These are phyloP conservation scores for Pyrochroa serraticornis DNA, from an alignment of 2,888 invertebrate species.

Conservation along the genomic window DNA sequence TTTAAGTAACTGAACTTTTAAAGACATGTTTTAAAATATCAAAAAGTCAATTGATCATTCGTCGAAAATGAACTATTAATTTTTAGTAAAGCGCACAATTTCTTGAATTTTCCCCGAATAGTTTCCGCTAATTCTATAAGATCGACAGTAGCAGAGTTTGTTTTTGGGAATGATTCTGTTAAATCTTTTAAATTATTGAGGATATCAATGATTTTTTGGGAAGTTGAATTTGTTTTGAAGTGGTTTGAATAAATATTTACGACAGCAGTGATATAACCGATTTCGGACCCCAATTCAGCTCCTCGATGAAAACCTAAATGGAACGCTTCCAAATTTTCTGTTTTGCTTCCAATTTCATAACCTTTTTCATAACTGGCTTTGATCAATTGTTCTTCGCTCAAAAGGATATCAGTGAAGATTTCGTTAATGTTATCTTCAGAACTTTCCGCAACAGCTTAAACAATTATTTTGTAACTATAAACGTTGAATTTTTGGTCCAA, in stretches of 20 bases:
- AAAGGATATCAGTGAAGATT: constrained; percentile 71
- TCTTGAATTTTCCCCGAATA: constrained; percentile 73
- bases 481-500: too few species aligned
- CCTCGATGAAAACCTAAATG: constrained; percentile 81
- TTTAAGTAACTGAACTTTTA: constrained; percentile 43
- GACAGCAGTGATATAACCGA: constrained; percentile 75
- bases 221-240: constrained; percentile 49
- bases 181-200: constrained; percentile 64
- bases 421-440: constrained; percentile 73
- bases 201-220: constrained; percentile 61
- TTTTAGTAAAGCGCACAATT: constrained; percentile 71
- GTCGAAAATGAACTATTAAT: constrained; percentile 63
- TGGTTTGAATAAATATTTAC: constrained; percentile 60
- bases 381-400: constrained; percentile 71
- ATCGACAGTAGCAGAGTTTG: constrained; percentile 70
- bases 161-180: constrained; percentile 69
- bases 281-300: constrained; percentile 74
- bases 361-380: constrained; percentile 73
- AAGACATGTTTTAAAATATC: constrained; percentile 42
- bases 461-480: too few species aligned
- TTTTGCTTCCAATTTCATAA: constrained; percentile 63
- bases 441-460: too few species aligned
- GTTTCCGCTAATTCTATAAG: constrained; percentile 66
- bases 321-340: constrained; percentile 72
- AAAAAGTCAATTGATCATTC: constrained; percentile 66